Evolutionary conservation across 1,140 invertebrate genomes (phyloP), one percentile per base, ranked within the genome.

Genomic region (Brachionus plicatilis): DNA sequence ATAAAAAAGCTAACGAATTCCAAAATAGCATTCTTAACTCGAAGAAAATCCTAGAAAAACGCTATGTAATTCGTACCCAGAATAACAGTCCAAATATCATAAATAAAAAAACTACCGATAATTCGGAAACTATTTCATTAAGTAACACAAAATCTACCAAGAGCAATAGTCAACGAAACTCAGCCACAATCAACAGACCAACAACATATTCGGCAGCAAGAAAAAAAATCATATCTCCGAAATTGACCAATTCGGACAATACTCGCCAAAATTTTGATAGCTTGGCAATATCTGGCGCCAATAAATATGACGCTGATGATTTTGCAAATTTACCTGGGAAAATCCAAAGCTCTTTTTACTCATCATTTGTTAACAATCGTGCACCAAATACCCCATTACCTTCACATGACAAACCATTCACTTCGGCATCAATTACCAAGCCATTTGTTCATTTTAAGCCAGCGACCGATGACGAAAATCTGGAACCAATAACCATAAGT

Each of bases 401-500:
- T 12, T 50, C 72, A 50, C 45, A 76, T 53, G 72, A 76, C 27
- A 76, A 76, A 76, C 7, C 47, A 14, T 50, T 76, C 20, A 50
- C 41, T n/a, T 76, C 72, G 27, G 45, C 17, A 20, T 27, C 43
- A 27, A 29, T 41, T 43, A 50, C 17, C 14, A 76, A 76, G 47
- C 72, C 41, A 29, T 20, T 7, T 9, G 72, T 76, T 50, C 27
- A 76, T 53, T 76, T 76, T 50, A 76, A 50, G 27, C 43, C 72
- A 27, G 27, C 6, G 3, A 9, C 24, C 14, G 72, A 76, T 50
- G 43, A 76, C 14, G 72, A 76, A 29, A 47, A 47, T 76, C 9
- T 76, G 3, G 72, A 76, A 24, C 72, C 72, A 11, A 76, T 76
- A 20, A 76, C 72, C 20, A 76, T 76, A 29, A 76, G 72, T 53